Conservation (phyloP, 2,888 invertebrate genomes). For the Dasypolia templi region DNA sequence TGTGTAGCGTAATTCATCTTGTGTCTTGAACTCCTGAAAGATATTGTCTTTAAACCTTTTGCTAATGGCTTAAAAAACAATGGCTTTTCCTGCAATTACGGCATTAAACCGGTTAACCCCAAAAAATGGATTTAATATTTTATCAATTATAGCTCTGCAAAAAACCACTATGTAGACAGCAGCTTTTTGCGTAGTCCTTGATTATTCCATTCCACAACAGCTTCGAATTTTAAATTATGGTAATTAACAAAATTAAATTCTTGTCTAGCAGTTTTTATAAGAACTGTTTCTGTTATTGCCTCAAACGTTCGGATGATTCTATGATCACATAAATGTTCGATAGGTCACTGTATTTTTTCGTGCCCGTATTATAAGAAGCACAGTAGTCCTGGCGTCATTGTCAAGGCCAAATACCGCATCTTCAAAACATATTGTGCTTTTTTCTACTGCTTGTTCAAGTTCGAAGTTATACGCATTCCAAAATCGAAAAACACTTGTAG, state of each 20-base stretch:
- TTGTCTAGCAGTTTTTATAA: constrained; percentile 2
- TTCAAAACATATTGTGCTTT: not conserved
- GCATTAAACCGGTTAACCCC: too few species aligned
- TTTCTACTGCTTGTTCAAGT: too few species aligned
- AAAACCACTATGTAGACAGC: not conserved
- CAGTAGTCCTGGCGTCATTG: constrained; percentile 27
- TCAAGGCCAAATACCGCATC: constrained; percentile 26
- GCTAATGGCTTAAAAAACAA: too few species aligned
- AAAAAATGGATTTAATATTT: not conserved
- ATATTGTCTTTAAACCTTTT: too few species aligned
- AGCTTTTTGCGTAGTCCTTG: constrained; percentile 1
- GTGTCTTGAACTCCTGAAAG: not conserved
- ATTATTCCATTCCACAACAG: not conserved
- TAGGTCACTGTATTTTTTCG: constrained; percentile 30
- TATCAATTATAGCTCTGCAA: not conserved
- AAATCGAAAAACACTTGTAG: not conserved
- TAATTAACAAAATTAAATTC: not conserved
- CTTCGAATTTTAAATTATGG: not conserved
- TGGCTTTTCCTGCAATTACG: too few species aligned
- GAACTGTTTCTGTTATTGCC: not conserved
- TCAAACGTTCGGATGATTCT: not conserved
- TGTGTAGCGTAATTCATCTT: not conserved
- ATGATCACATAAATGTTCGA: constrained; percentile 20
- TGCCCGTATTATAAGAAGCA: constrained; percentile 1
- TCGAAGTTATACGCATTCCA: not conserved